Evolutionary conservation across 2,797 vertebrate genomes (phyloP).

Genomic region (Darevskia nairensis): DNA sequence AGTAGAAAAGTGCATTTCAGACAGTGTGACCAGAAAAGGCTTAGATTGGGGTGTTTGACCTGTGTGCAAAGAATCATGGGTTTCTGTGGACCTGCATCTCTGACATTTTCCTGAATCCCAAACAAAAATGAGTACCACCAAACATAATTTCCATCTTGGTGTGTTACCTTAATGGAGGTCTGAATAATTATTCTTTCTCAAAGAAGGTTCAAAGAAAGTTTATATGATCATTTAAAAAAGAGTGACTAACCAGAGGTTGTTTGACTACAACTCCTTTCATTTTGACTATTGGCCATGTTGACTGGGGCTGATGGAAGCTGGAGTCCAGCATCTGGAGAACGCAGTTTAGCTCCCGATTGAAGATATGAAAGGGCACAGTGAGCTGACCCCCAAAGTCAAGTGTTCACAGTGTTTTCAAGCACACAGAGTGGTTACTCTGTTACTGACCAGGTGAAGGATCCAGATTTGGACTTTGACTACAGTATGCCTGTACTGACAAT

Average conservation of each 20-base stretch:
- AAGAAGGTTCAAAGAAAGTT: neutral
- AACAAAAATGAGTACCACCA: neutral
- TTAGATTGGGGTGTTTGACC: too few relatives aligned
- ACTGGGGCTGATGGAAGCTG: too few relatives aligned
- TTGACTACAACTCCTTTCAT: too few relatives aligned
- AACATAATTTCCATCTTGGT: neutral
- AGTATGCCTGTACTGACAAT: neutral
- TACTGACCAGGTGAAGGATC: neutral
- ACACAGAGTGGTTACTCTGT: neutral
- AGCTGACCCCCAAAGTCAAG: neutral
- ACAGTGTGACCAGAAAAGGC: neutral
- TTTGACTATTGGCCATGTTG: too few relatives aligned
- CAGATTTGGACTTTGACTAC: slow-evolving; percentile 8
- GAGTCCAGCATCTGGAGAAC: too few relatives aligned
- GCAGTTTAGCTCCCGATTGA: neutral
- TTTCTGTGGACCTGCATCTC: neutral
- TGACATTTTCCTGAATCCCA: neutral
- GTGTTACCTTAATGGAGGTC: neutral
- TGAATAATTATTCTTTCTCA: neutral
- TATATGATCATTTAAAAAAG: neutral
- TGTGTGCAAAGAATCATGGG: neutral
- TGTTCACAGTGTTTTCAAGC: neutral
- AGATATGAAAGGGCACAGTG: neutral
- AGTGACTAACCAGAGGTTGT: too few relatives aligned
- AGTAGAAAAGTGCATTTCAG: neutral